Evolutionary conservation across 2,888 invertebrate species (phyloP), one percentile per base, ranked within the genome.

Genomic region (Sarcophaga carnaria): DNA sequence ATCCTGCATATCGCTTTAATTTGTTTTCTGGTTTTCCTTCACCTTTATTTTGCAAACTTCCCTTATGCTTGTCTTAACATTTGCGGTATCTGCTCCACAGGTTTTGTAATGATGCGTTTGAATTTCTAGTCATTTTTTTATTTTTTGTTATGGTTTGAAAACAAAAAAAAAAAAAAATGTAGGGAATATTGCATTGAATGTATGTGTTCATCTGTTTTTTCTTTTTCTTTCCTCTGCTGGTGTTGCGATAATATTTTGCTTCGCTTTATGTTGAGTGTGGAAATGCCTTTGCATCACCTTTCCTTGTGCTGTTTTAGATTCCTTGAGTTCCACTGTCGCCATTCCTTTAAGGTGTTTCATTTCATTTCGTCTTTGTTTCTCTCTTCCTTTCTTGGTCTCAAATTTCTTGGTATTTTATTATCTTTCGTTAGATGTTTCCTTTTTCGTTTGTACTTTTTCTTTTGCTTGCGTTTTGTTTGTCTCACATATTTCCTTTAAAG

Each of bases 271-370:
- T 67, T 67, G 47, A 45, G 37, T 20, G 20, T 11, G 37, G 37
- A 80, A 76, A 84, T 84, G 66, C 47, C 66, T 63, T 75, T 69
- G 84, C 75, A 87, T 82, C 84, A 82, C 81, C 71, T 81, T 79
- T 80, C 49, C 37, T 22, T 27, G 20, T 79, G 69, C 22, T 78
- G 75, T 84, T 87, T 17, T 87, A 80, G 87, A 84, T 84, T 87
- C 84, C 49, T 84, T 4, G 54, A 67, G 83, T 84, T 83, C 66
- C 78, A 75, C 78, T 80, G 70, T 79, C 84, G 83, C 74, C 83
- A 63, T n/a, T n/a, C 37, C 45, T 77, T 78, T 76, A 27, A 63
- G 47, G 69, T 76, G 62, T 76, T 84, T 76, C 54, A 27, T 63
- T 78, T 63, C 45, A 6, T 79, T 85, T 59, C 4, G 25, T 11